Evolutionary conservation across 2,797 vertebrate species (phyloP).

Genomic region (Mormyrops attenuatus): DNA sequence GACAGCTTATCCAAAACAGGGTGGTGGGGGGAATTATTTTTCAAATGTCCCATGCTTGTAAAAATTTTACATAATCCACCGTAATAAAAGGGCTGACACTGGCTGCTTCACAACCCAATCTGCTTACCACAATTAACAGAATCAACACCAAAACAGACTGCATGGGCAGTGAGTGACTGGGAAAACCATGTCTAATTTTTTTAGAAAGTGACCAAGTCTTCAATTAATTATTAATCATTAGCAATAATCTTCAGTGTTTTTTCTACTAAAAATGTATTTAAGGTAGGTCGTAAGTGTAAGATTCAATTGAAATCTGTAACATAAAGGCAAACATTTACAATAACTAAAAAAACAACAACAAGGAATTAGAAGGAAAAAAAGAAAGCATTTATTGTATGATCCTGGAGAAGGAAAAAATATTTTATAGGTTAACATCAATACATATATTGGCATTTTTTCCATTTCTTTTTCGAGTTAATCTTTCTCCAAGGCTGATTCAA

Average conservation of each 20-base stretch:
- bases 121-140: constrained; percentile 8
- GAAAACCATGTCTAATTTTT: not conserved
- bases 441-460: not conserved
- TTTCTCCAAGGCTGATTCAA: not conserved
- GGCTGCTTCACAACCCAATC: constrained; percentile 7
- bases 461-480: not conserved
- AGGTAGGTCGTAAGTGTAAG: not conserved
- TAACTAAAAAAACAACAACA: not conserved
- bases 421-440: not conserved
- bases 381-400: constrained; percentile 2
- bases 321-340: not conserved
- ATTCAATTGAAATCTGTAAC: not conserved
- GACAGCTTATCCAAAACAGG: constrained; percentile 5
- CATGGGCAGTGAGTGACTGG: not conserved
- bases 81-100: constrained; percentile 8
- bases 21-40: constrained; percentile 4
- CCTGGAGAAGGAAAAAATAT: not conserved
- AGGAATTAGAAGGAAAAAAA: constrained; percentile 14
- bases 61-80: constrained; percentile 7
- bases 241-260: not conserved
- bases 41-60: constrained; percentile 6
- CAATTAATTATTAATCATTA: not conserved
- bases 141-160: constrained; percentile 4
- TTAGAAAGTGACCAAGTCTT: not conserved
- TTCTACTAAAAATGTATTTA: not conserved